Percentiles rank a stretch among this genome's conserved stretches.
Evolutionary conservation across 2,113 vertebrate genomes (phyloP).

Genomic region (Bungarus multicinctus): DNA sequence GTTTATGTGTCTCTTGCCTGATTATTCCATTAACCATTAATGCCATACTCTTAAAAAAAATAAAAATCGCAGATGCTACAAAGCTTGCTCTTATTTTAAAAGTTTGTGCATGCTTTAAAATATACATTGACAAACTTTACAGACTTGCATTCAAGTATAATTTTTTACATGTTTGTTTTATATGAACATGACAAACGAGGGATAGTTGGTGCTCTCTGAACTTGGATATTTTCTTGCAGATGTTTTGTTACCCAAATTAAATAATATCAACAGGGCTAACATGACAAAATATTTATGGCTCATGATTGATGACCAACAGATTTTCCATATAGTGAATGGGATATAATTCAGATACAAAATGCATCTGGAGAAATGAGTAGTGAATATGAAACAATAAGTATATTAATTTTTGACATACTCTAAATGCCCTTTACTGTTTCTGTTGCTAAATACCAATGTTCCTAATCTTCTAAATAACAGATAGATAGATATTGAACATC

Average conservation of each 20-base stretch:
- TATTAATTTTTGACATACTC: neutral
- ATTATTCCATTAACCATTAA: conserved; percentile 39
- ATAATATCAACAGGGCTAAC: neutral
- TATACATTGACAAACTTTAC: neutral
- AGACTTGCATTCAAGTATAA: neutral
- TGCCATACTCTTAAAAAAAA: conserved; percentile 38
- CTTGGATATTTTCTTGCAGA: neutral
- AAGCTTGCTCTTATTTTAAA: neutral
- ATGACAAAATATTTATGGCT: neutral
- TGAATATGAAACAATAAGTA: neutral
- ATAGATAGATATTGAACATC: neutral
- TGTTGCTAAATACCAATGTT: neutral
- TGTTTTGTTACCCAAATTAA: too few relatives aligned
- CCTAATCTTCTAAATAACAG: neutral
- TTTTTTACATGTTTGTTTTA: neutral
- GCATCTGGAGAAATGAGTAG: neutral
- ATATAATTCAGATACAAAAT: neutral
- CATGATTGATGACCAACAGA: neutral
- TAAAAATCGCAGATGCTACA: neutral
- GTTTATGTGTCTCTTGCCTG: conserved; percentile 40
- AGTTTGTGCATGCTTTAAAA: neutral
- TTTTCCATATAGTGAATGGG: neutral
- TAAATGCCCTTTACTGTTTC: neutral
- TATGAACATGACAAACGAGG: neutral
- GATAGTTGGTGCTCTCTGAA: neutral